phyloP scores from a whole-genome alignment of 2,797 vertebrate genomes.

The Xerus rutilus region DNA sequence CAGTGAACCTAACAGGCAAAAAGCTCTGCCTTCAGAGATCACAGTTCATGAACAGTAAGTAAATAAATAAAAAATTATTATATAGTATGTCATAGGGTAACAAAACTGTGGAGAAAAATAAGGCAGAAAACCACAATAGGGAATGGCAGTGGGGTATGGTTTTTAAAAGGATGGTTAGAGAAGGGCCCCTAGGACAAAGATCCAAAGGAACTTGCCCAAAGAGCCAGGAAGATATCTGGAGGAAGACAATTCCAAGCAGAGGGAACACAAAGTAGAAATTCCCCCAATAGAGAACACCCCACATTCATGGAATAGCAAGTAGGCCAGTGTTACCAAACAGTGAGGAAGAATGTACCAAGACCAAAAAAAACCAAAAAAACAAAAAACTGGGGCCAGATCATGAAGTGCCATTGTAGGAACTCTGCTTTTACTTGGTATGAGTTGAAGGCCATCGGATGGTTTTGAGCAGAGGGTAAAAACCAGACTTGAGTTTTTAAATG shows the following conservation, averaged over 20 bases:
- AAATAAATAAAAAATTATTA: neutral
- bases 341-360: neutral
- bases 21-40: slow-evolving; percentile 1
- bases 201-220: neutral
- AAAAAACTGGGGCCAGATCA: neutral
- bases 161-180: neutral
- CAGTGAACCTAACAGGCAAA: neutral
- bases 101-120: slow-evolving; percentile 16
- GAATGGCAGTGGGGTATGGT: neutral
- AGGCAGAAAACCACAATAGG: neutral
- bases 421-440: neutral
- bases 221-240: neutral
- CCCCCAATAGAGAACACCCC: neutral
- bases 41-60: neutral
- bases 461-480: neutral
- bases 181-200: neutral
- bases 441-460: neutral
- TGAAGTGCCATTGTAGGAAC: neutral
- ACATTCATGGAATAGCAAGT: neutral
- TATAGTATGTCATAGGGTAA: neutral
- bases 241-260: neutral
- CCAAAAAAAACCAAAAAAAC: neutral
- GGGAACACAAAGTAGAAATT: neutral
- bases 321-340: neutral
- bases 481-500: neutral